phyloP scores from a whole-genome alignment of 2,888 invertebrate species.

The Phorcus lineatus region DNA sequence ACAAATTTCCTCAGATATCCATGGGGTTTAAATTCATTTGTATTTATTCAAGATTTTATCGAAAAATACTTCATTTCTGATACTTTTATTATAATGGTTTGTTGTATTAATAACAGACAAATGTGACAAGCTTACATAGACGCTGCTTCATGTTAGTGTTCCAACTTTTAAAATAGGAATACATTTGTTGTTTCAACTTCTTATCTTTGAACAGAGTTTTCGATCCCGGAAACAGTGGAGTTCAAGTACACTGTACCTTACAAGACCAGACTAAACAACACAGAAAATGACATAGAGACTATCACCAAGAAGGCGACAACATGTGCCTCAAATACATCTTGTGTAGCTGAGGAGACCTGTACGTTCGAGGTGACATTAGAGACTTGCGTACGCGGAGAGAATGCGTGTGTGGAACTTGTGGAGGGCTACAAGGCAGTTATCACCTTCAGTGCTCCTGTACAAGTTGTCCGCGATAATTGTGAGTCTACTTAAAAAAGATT shows the following conservation, averaged over 20 bases:
- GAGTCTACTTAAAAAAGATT: too few species aligned
- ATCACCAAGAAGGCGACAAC: not conserved
- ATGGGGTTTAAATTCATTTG: too few species aligned
- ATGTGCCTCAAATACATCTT: not conserved
- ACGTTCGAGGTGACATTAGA: not conserved
- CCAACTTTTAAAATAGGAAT: too few species aligned
- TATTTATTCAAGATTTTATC: too few species aligned
- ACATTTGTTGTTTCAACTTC: too few species aligned
- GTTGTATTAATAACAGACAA: too few species aligned
- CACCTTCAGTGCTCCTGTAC: not conserved
- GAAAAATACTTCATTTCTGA: too few species aligned
- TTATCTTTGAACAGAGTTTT: not conserved
- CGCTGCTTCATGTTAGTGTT: too few species aligned
- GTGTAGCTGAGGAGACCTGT: not conserved
- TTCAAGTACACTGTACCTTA: not conserved
- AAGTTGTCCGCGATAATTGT: not conserved
- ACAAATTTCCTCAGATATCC: too few species aligned
- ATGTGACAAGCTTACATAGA: too few species aligned
- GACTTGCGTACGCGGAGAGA: not conserved
- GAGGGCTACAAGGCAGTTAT: slow-evolving; percentile 4
- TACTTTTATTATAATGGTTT: too few species aligned
- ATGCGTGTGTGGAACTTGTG: not conserved
- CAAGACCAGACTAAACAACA: not conserved
- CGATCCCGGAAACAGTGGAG: not conserved
- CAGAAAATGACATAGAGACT: not conserved